Percentiles rank a stretch among this genome's conserved stretches.
Conservation (phyloP, 2,888 invertebrate genomes). For the Druceiella hillmani region DNA sequence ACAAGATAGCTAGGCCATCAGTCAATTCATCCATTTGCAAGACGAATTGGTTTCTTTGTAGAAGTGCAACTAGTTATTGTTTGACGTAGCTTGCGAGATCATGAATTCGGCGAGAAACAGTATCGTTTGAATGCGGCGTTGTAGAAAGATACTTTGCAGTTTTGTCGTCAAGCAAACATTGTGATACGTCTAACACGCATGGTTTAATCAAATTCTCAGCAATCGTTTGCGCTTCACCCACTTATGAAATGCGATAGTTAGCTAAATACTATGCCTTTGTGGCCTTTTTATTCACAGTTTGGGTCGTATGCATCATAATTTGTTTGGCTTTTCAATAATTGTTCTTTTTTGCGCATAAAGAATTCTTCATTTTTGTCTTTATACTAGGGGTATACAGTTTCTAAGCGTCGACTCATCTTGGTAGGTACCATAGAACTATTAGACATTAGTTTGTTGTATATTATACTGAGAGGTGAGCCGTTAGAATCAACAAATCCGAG, state of each 20-base stretch:
- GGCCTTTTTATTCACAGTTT: constrained; percentile 26
- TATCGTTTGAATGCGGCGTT: constrained; percentile 29
- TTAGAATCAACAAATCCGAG: no score
- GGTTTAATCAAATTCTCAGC: constrained; percentile 26
- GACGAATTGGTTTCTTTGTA: constrained; percentile 22
- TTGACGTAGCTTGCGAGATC: constrained; percentile 27
- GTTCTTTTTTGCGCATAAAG: constrained; percentile 22
- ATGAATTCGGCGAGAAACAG: constrained; percentile 28
- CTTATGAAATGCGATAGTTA: constrained; percentile 26
- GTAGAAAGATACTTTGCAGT: constrained; percentile 27
- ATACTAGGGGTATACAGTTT: constrained; percentile 24
- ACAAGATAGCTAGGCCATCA: constrained; percentile 27
- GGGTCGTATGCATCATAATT: constrained; percentile 24
- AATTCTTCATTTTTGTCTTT: constrained; percentile 24
- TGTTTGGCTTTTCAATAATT: constrained; percentile 23
- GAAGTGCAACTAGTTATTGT: constrained; percentile 26
- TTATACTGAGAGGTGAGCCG: not conserved
- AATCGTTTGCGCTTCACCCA: constrained; percentile 27
- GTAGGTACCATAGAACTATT: constrained; percentile 25
- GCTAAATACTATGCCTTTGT: constrained; percentile 27
- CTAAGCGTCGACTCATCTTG: constrained; percentile 24
- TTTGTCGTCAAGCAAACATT: constrained; percentile 28
- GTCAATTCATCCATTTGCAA: constrained; percentile 28
- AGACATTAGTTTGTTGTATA: constrained; percentile 20
- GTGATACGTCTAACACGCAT: constrained; percentile 23